Conservation (phyloP, 2,797 vertebrate species). For the Delichon dasypus region DNA sequence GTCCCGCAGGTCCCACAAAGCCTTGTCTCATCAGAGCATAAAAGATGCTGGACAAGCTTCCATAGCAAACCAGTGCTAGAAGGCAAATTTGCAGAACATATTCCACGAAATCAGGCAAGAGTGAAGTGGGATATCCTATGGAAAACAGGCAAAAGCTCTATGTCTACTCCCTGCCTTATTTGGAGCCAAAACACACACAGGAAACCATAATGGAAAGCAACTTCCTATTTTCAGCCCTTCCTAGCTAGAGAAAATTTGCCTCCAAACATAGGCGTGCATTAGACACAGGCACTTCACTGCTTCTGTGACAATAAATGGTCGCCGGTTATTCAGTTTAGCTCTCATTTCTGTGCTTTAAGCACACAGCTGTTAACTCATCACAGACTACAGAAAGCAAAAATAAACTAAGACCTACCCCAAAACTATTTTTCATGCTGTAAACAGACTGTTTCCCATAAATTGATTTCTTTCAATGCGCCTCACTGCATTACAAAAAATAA, state of each 20-base stretch:
- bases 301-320: neutral
- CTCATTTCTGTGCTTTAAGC: neutral
- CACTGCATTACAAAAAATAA: neutral
- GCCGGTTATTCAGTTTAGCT: neutral
- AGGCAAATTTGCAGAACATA: neutral
- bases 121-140: neutral
- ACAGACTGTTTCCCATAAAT: neutral
- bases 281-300: neutral
- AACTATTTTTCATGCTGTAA: neutral
- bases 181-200: neutral
- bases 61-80: neutral
- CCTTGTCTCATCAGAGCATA: neutral
- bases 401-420: neutral
- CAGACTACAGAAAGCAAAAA: neutral
- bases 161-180: neutral
- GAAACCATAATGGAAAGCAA: neutral
- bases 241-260: neutral
- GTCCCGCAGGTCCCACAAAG: neutral
- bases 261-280: neutral
- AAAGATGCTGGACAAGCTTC: neutral
- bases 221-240: neutral
- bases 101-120: neutral
- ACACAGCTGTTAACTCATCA: neutral
- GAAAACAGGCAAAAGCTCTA: neutral
- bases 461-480: neutral